Evolutionary conservation across 2,797 vertebrate species (phyloP), one percentile per base, ranked within the genome.

Genomic region (Hipposideros larvatus): DNA sequence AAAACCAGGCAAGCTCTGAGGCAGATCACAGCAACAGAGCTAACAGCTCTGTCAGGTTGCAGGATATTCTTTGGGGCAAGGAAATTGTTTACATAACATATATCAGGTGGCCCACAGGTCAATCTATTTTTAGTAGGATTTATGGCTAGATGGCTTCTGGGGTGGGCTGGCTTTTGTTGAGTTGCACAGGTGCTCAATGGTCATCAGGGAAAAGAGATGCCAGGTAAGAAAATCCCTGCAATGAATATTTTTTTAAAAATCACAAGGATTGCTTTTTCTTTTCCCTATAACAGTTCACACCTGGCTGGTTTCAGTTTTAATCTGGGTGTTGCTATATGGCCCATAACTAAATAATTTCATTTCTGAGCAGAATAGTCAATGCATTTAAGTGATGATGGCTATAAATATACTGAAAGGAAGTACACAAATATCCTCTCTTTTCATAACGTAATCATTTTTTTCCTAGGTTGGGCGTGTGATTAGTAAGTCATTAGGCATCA

Each of bases 321-420:
- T 95, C 46, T 96, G 41, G 0, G 46, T 95, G 86, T 94, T 91
- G 34, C 88, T 95, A 84, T 95, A 84, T 92, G 91, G 43, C 88
- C 92, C 7, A 0, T 51, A 97, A 98, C 75, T 91, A 98, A 96
- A 95, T 79, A 95, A 97, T 95, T 97, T 97, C 82, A 96, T 63
- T 85, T 95, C 46, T 94, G 71, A 95, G 41, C 80, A 91, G 94
- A 92, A 34, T 82, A 97, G 96, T 97, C 78, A 96, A 97, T 22
- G 26, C 34, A 94, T 68, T 98, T 89, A 0, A 34, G 65, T 93
- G 92, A 86, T 89, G 91, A 86, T 43, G 90, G 90, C 78, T 85
- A 92, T 96, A 94, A 95, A 92, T 43, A 41, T 88, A 84, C 1
- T 70, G 46, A 95, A 57, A 98, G 94, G 87, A 97, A 93, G 91